Evolutionary conservation across 2,888 invertebrate genomes (phyloP), one percentile per base, ranked within the genome.

Genomic region (Phortica magna): DNA sequence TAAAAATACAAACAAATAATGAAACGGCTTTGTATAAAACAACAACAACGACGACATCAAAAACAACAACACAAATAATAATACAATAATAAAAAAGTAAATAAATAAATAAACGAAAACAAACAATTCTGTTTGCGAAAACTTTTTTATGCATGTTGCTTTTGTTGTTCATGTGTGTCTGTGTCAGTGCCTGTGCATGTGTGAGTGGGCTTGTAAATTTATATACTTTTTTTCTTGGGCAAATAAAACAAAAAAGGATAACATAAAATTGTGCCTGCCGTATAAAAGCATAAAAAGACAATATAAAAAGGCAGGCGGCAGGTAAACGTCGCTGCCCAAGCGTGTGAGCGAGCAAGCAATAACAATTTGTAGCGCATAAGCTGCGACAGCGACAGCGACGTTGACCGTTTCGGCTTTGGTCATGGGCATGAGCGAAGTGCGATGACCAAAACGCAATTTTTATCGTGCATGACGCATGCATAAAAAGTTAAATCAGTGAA

Each of bases 131-230:
- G 65, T 41, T 65, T 65, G 61, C 12, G 61, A 14, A n/a, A 65
- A 65, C 65, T 65, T 3, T 65, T 65, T 65, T 39, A 65, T 65
- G 31, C 19, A 48, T 61, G 22, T 61, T 22, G 19, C 19, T 61
- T 17, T 17, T 61, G 19, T 59, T n/a, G 7, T 59, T 19, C 1
- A 12, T 22, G 61, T 61, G 14, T 65, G 7, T 53, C 10, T 6
- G 31, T 65, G 39, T 65, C 39, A 39, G 39, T 65, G 64, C 1
- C 10, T 65, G 65, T 65, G 65, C 19, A 19, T 65, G 17, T 53
- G 53, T 53, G 53, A 14, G 53, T 5, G 7, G 2, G 53, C n/a
- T 14, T 53, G 53, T 53, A 53, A n/a, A 14, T 14, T 10, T 53
- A 7, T 53, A n/a, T n/a, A 53, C 7, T 10, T 53, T 10, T 53